Evolutionary conservation across 2,113 vertebrate species (phyloP), one percentile per base, ranked within the genome.

Genomic region (human): DNA sequence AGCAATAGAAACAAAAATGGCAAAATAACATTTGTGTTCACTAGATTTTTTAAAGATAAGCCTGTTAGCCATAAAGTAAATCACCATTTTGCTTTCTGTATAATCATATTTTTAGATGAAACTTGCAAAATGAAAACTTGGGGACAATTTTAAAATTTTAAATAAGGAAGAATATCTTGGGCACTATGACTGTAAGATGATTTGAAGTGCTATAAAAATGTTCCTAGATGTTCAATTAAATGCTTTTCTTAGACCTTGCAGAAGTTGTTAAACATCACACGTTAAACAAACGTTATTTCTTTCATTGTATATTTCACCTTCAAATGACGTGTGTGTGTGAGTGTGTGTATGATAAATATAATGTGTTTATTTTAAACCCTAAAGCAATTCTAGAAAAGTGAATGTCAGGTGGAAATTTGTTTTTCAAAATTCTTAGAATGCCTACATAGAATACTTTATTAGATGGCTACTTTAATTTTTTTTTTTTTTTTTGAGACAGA

Each of bases 101-200:
- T 68, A 85, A 78, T 82, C 76, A 82, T 5, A 82, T 64, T 82
- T 95, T 97, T 52, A 68, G 66, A 50, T 92, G 32, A 85, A 82
- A 95, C 35, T 92, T 93, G 45, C 35, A 92, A 94, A 97, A 76
- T 93, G 86, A 75, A 97, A 97, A 79, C 32, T 95, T 78, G 59
- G 25, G 52, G 45, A 8, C 6, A 78, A 70, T 85, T 82, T 78
- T 18, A 92, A 76, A 81, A 88, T 72, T 96, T 85, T 20, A 95
- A 93, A 40, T 75, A 89, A 87, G 45, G 35, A 89, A 66, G n/a
- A 64, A 9, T 86, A 66, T 45, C 20, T 85, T 85, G 70, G 43
- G 83, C 38, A 45, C 66, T 6, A 12, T 45, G 22, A 72, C 32
- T 86, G 22, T 70, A 64, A 96, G 83, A 96, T 48, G 35, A 72